Percentiles rank a stretch among this genome's conserved stretches.
Evolutionary conservation across 1,140 invertebrate species (phyloP).

Genomic region (Cardiocondyla obscurior): DNA sequence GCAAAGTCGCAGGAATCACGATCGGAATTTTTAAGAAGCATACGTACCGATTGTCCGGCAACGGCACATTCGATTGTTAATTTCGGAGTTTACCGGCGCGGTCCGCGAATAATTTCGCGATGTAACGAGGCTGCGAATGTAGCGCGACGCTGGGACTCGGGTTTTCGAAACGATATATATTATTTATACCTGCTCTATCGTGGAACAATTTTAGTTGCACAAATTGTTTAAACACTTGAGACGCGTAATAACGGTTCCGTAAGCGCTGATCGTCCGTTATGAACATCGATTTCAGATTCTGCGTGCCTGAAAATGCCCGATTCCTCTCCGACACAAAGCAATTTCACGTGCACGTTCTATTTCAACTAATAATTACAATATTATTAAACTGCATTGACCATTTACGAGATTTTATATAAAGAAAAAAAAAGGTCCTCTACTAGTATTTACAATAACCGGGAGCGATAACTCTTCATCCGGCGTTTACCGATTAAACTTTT

Average conservation of each 20-base stretch:
- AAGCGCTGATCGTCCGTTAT: background rate
- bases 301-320: background rate
- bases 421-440: background rate
- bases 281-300: background rate
- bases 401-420: background rate
- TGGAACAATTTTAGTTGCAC: background rate
- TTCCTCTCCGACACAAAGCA: background rate
- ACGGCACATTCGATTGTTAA: constrained; percentile 31
- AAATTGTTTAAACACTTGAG: constrained; percentile 13
- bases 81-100: constrained; percentile 16
- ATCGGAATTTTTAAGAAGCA: too few species aligned
- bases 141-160: background rate
- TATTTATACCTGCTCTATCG: background rate
- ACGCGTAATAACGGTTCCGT: background rate
- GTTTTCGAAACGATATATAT: background rate
- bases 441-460: background rate
- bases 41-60: constrained; percentile 1
- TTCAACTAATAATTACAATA: background rate
- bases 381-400: background rate
- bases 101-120: background rate
- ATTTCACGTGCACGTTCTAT: background rate
- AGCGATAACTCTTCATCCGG: background rate
- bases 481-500: too few species aligned
- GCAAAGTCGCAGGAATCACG: background rate
- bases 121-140: background rate